phyloP scores from a whole-genome alignment of 2,113 vertebrate species.

The Menura novaehollandiae region DNA sequence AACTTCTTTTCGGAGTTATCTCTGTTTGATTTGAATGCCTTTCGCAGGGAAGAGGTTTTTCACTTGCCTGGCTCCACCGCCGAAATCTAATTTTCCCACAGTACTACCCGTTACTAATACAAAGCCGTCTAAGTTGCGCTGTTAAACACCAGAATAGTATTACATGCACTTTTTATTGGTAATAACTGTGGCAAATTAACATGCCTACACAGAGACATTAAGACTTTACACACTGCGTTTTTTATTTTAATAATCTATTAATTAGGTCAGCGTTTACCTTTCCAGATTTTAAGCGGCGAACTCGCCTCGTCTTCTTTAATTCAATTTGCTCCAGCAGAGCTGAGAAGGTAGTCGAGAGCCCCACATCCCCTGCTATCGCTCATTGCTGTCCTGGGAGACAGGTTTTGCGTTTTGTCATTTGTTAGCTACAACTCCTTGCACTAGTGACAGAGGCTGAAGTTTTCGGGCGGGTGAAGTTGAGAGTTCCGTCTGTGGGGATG shows the following conservation, averaged over 20 bases:
- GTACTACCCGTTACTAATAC: constrained; percentile 57
- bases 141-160: constrained; percentile 42
- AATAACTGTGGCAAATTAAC: constrained; percentile 68
- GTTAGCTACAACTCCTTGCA: not conserved
- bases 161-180: constrained; percentile 60
- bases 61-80: not conserved
- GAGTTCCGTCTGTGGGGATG: not conserved
- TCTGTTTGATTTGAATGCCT: not conserved
- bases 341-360: not conserved
- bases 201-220: constrained; percentile 39
- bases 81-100: constrained; percentile 43
- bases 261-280: constrained; percentile 4
- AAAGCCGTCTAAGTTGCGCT: constrained; percentile 56
- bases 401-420: not conserved
- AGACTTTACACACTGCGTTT: not conserved
- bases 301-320: not conserved
- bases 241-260: constrained; percentile 33
- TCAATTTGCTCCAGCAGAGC: not conserved
- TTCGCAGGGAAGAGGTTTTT: not conserved
- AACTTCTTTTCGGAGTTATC: not conserved
- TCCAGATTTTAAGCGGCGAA: constrained; percentile 3
- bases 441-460: not conserved
- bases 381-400: not conserved
- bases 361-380: not conserved
- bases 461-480: not conserved